Conservation (phyloP, 2,888 invertebrate species). For the Palloptera scutellata region DNA sequence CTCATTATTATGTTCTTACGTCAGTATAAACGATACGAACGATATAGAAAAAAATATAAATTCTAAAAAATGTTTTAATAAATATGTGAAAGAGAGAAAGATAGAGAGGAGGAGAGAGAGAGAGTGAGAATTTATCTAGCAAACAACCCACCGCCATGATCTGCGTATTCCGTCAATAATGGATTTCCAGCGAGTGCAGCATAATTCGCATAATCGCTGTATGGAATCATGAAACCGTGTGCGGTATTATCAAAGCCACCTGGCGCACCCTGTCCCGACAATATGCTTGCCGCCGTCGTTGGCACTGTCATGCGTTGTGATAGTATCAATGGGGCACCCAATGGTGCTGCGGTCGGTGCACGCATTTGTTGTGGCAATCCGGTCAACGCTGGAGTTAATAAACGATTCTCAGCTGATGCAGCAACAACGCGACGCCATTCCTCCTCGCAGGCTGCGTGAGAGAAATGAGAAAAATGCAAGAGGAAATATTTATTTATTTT, state of each 20-base stretch:
- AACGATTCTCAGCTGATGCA: conserved; percentile 80
- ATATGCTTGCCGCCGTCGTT: conserved; percentile 74
- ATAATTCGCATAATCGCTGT: conserved; percentile 90
- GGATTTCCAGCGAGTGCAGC: conserved; percentile 82
- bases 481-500: conserved; percentile 7
- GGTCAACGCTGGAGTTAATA: conserved; percentile 70
- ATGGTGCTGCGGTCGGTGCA: conserved; percentile 77
- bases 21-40: neutral
- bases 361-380: conserved; percentile 73
- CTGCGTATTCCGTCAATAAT: conserved; percentile 85
- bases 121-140: conserved; percentile 71
- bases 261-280: conserved; percentile 68
- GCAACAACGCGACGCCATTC: conserved; percentile 85
- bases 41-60: conserved; percentile 5
- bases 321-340: conserved; percentile 90
- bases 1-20: conserved; percentile 7
- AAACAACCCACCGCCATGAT: conserved; percentile 96
- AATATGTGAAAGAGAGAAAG: conserved; percentile 23
- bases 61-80: conserved; percentile 18
- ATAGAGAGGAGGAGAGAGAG: conserved; percentile 10
- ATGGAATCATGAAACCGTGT: conserved; percentile 77
- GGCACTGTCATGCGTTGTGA: conserved; percentile 88
- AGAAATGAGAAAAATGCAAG: conserved; percentile 16
- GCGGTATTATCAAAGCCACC: conserved; percentile 72
- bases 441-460: conserved; percentile 77